phyloP scores from a whole-genome alignment of 1,140 invertebrate species.

The Mycetomoellerius zeteki region DNA sequence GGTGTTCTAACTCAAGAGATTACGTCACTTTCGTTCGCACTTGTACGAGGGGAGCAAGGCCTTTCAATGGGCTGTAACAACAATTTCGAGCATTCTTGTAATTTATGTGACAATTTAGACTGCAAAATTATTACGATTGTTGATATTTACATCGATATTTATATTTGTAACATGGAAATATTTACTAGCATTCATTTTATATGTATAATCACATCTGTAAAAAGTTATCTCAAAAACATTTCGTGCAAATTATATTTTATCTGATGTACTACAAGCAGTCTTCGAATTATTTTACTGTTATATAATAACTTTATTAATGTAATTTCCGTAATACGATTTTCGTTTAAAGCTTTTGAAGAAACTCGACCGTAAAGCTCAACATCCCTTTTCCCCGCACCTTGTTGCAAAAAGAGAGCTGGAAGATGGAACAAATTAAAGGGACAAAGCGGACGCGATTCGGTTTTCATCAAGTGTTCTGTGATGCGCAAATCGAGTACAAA shows the following conservation, averaged over 20 bases:
- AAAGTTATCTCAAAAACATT: neutral
- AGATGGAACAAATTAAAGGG: constrained; percentile 38
- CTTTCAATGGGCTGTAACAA: constrained; percentile 2
- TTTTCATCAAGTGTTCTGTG: constrained; percentile 70
- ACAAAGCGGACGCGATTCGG: constrained; percentile 51
- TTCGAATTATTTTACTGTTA: constrained; percentile 1
- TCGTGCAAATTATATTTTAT: constrained; percentile 13
- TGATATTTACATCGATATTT: neutral
- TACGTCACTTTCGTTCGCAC: constrained; percentile 48
- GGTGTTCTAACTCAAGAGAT: constrained; percentile 41
- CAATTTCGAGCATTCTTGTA: neutral
- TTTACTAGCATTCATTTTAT: neutral
- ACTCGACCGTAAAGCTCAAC: constrained; percentile 55
- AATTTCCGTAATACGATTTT: constrained; percentile 52
- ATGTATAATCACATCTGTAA: neutral
- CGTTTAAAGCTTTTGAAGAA: constrained; percentile 58
- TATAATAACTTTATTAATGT: constrained; percentile 69
- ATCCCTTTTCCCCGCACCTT: neutral
- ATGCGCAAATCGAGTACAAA: constrained; percentile 72
- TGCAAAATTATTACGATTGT: constrained; percentile 16
- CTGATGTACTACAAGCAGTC: neutral
- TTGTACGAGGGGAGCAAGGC: constrained; percentile 18
- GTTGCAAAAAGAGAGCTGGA: neutral
- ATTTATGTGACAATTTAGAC: neutral
- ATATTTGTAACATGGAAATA: neutral